These are phyloP conservation scores for Lepidocyrtinus sp. DNA, from an alignment of 2,888 invertebrate species.

Conservation along the genomic window DNA sequence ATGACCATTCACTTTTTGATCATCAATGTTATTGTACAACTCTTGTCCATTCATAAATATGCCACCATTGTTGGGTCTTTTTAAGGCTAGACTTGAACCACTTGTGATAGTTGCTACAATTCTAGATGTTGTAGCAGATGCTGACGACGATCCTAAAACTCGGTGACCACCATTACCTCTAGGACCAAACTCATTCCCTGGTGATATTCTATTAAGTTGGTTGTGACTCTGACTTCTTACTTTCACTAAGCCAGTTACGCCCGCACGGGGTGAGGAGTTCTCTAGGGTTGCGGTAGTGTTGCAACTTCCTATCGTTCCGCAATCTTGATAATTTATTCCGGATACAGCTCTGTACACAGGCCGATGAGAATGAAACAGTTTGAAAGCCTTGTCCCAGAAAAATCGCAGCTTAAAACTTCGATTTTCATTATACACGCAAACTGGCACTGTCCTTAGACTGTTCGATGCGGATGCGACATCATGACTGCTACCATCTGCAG, in stretches of 20 bases:
- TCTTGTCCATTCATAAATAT: slow-evolving; percentile 21
- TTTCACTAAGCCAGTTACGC: slow-evolving; percentile 51
- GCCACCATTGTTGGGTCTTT: background rate
- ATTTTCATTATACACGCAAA: slow-evolving; percentile 67
- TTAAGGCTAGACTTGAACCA: slow-evolving; percentile 18
- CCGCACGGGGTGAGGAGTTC: background rate
- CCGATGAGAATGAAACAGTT: slow-evolving; percentile 67
- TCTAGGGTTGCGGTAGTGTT: slow-evolving; percentile 15
- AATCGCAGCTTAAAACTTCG: slow-evolving; percentile 68
- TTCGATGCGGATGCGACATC: slow-evolving; percentile 25
- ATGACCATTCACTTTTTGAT: slow-evolving; percentile 46
- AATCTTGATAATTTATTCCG: slow-evolving; percentile 69
- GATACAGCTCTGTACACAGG: slow-evolving; percentile 69
- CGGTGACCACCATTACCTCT: background rate
- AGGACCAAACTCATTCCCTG: slow-evolving; percentile 31
- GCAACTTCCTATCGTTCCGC: slow-evolving; percentile 51
- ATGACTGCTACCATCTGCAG: background rate
- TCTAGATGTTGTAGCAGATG: slow-evolving; percentile 34
- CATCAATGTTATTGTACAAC: slow-evolving; percentile 23
- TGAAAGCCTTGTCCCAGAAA: slow-evolving; percentile 70
- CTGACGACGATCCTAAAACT: slow-evolving; percentile 20
- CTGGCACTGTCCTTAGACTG: slow-evolving; percentile 65
- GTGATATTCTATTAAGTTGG: slow-evolving; percentile 56
- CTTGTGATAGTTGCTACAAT: slow-evolving; percentile 40
- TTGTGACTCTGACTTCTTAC: slow-evolving; percentile 65